These are phyloP conservation scores for Anguilla pacifica DNA, from an alignment of 2,797 vertebrate species.

Conservation along the genomic window DNA sequence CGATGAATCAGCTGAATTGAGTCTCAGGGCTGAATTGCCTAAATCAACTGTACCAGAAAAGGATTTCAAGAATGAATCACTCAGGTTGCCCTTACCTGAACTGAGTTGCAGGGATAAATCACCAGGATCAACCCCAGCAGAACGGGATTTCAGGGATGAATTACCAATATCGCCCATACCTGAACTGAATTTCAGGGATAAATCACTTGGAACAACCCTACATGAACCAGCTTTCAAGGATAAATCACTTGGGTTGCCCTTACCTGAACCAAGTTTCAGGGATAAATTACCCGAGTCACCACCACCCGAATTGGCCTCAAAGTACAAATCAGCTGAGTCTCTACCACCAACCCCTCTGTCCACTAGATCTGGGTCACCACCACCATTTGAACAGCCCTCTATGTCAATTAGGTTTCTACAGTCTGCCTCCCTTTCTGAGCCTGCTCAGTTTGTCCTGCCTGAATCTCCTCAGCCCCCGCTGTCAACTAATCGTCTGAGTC, in stretches of 20 bases:
- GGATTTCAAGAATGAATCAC: background rate
- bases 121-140: background rate
- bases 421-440: background rate
- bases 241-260: conserved; percentile 28
- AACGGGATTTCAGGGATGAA: background rate
- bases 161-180: background rate
- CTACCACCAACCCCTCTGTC: background rate
- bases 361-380: background rate
- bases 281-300: conserved; percentile 22
- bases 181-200: conserved; percentile 9
- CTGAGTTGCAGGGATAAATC: background rate
- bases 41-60: background rate
- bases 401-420: background rate
- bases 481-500: background rate
- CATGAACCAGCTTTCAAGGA: background rate
- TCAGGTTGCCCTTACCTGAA: background rate
- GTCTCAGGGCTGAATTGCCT: background rate
- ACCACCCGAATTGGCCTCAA: conserved; percentile 17
- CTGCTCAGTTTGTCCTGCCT: background rate
- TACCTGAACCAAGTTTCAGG: conserved; percentile 19
- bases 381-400: background rate
- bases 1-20: background rate
- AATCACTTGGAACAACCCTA: background rate
- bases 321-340: background rate
- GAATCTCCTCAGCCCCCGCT: background rate